A percentile compares a stretch with the other conserved stretches of the same genome.
These are phyloP conservation scores for Solenopsis invicta DNA, from an alignment of 1,140 invertebrate genomes.

Conservation along the genomic window DNA sequence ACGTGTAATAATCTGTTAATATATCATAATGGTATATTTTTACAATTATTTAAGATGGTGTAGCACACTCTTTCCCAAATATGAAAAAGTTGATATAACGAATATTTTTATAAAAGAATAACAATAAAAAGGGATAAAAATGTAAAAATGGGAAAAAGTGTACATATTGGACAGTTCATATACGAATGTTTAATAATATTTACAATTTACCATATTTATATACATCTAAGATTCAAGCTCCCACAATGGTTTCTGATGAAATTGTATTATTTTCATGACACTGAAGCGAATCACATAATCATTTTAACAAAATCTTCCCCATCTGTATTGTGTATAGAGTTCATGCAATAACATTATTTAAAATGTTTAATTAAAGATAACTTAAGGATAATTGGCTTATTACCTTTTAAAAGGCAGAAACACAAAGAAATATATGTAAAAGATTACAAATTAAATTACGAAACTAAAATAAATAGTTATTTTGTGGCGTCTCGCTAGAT, in stretches of 20 bases:
- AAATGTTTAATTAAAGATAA: constrained; percentile 19
- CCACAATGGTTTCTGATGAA: constrained; percentile 60
- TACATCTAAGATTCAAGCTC: constrained; percentile 68
- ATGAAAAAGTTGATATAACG: neutral
- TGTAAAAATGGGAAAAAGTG: constrained; percentile 63
- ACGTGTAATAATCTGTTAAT: constrained; percentile 52
- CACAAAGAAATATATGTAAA: constrained; percentile 5
- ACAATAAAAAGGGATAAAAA: constrained; percentile 45
- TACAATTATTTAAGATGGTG: constrained; percentile 52
- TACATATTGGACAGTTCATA: constrained; percentile 17
- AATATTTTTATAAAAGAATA: constrained; percentile 60
- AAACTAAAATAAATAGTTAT: constrained; percentile 46
- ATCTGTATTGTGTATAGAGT: constrained; percentile 6
- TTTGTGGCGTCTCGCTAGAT: neutral
- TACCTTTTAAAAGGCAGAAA: neutral
- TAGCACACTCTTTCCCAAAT: constrained; percentile 64
- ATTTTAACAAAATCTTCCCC: neutral
- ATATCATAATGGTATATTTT: constrained; percentile 42
- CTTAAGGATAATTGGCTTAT: constrained; percentile 15
- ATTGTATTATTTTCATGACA: constrained; percentile 64
- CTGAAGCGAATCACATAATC: constrained; percentile 27
- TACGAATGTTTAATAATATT: constrained; percentile 69
- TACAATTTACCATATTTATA: constrained; percentile 62
- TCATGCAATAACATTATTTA: constrained; percentile 48
- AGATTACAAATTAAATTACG: constrained; percentile 41